A percentile compares a stretch with the other conserved stretches of the same genome.
phyloP scores from a whole-genome alignment of 2,888 invertebrate species.

The Odiellus spinosus region DNA sequence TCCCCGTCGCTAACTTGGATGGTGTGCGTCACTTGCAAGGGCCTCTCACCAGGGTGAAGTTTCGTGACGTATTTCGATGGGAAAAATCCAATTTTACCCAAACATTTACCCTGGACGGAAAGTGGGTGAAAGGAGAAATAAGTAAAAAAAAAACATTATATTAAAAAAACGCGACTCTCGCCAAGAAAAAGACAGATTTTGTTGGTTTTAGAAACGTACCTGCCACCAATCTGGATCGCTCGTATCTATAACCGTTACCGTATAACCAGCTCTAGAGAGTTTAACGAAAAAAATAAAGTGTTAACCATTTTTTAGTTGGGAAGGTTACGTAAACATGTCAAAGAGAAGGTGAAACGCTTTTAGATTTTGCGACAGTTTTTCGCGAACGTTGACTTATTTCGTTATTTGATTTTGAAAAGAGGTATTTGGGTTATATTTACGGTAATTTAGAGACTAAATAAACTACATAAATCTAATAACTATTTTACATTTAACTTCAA shows the following conservation, averaged over 20 bases:
- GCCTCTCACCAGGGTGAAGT: conserved; percentile 73
- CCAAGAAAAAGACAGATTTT: neutral
- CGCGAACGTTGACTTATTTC: no score
- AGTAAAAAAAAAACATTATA: neutral
- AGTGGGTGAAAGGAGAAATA: neutral
- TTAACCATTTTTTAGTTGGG: neutral
- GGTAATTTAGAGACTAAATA: no score
- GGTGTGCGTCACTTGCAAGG: conserved; percentile 71
- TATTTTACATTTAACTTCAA: no score
- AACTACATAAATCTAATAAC: no score
- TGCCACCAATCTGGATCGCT: conserved; percentile 94
- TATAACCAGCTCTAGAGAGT: conserved; percentile 53
- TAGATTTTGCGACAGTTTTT: no score
- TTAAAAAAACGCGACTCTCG: neutral
- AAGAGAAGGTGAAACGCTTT: conserved; percentile 1
- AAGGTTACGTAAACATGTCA: neutral
- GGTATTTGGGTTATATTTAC: no score
- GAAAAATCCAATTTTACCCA: conserved; percentile 79
- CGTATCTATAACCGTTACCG: conserved; percentile 82
- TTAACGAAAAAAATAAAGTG: neutral
- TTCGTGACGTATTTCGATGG: conserved; percentile 88
- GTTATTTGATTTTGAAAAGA: no score
- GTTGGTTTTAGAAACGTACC: conserved; percentile 18
- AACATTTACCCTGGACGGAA: conserved; percentile 56
- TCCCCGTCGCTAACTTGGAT: conserved; percentile 67